Evolutionary conservation across 2,113 vertebrate species (phyloP).

Genomic region (Anoura caudifer): DNA sequence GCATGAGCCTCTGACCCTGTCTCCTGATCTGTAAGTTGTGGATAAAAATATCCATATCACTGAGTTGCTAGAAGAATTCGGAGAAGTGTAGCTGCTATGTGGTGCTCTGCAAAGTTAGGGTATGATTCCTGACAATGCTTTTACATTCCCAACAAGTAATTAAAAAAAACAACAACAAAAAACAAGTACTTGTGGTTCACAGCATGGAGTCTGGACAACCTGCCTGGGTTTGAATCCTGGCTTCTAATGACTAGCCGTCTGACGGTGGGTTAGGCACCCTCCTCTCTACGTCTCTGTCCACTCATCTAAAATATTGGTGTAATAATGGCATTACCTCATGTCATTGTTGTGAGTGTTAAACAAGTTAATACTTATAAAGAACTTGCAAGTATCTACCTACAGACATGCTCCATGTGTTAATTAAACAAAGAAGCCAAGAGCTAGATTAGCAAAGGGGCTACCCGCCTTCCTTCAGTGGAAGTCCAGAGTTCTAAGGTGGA

Average conservation of each 20-base stretch:
- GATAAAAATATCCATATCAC: neutral
- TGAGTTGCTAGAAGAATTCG: neutral
- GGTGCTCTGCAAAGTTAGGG: neutral
- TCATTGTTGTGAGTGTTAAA: neutral
- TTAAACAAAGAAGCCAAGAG: neutral
- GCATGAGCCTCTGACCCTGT: neutral
- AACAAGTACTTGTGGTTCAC: neutral
- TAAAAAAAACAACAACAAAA: neutral
- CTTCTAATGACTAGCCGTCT: neutral
- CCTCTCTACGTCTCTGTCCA: neutral
- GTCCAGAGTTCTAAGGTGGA: neutral
- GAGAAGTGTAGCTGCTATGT: neutral
- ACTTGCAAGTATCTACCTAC: neutral
- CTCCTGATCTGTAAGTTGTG: neutral
- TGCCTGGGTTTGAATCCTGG: neutral
- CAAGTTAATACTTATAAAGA: neutral
- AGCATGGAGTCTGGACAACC: neutral
- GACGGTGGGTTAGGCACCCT: neutral
- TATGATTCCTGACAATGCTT: neutral
- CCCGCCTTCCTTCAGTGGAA: neutral
- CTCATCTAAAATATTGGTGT: neutral
- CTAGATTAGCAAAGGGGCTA: neutral
- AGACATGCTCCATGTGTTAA: neutral
- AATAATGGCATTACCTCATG: neutral
- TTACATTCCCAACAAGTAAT: neutral